Evolutionary conservation across 2,888 invertebrate species (phyloP).

Genomic region (Ophioninae sp.): DNA sequence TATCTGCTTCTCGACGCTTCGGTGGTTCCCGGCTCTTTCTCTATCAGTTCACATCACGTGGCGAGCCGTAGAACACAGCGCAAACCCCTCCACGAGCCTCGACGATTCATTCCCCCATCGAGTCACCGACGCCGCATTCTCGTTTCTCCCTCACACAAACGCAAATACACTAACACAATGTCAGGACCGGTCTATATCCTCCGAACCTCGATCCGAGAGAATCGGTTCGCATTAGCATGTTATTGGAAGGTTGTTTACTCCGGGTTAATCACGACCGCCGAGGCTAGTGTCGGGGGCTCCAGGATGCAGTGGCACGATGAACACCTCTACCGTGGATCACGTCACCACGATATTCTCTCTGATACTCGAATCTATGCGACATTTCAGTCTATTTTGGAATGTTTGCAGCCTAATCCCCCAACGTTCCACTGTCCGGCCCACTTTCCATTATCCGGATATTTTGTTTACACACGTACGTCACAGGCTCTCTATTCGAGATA

Average conservation of each 20-base stretch:
- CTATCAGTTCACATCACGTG: not conserved
- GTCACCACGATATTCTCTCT: constrained; percentile 33
- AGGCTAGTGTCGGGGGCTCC: constrained; percentile 26
- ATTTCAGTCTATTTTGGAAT: not conserved
- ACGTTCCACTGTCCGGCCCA: not conserved
- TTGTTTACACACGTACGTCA: not conserved
- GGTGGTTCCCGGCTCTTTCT: not conserved
- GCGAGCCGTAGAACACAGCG: constrained; percentile 8
- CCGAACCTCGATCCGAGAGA: constrained; percentile 47
- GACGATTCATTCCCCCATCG: constrained; percentile 37
- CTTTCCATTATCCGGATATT: not conserved
- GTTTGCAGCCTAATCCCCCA: not conserved
- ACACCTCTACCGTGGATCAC: constrained; percentile 30
- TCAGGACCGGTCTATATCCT: constrained; percentile 22
- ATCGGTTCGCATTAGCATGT: constrained; percentile 77
- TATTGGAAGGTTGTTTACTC: constrained; percentile 79
- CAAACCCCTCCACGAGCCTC: constrained; percentile 31
- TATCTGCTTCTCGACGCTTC: not conserved
- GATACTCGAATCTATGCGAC: constrained; percentile 7
- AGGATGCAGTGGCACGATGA: constrained; percentile 25
- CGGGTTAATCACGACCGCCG: constrained; percentile 73
- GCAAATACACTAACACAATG: constrained; percentile 33
- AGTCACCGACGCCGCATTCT: constrained; percentile 29
- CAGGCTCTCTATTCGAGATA: not conserved
- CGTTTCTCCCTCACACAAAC: not conserved